These are phyloP conservation scores for Sparidentex hasta DNA, from an alignment of 2,797 vertebrate genomes.

Conservation along the genomic window DNA sequence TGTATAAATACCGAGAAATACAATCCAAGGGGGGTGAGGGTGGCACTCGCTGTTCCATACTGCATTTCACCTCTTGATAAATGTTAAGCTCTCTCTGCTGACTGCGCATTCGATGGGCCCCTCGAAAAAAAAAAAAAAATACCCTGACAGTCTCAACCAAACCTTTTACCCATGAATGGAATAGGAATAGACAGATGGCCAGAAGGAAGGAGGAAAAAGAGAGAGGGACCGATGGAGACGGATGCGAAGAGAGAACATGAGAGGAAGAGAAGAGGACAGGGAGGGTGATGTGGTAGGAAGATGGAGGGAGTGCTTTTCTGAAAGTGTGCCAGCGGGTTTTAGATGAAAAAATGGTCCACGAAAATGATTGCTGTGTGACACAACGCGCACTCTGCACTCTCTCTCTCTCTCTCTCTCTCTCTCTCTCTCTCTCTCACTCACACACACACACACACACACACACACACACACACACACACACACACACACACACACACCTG, in stretches of 20 bases:
- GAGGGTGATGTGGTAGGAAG: slow-evolving; percentile 28
- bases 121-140: slow-evolving; percentile 4
- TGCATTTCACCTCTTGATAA: slow-evolving; percentile 49
- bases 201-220: slow-evolving; percentile 24
- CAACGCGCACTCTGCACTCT: background rate
- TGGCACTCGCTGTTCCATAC: slow-evolving; percentile 38
- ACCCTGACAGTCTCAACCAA: background rate
- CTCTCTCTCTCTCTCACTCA: no score
- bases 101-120: slow-evolving; percentile 41
- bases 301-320: slow-evolving; percentile 50
- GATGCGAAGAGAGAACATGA: slow-evolving; percentile 3
- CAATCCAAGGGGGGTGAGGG: slow-evolving; percentile 34
- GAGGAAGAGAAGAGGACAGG: slow-evolving; percentile 10
- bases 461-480: background rate
- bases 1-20: slow-evolving; percentile 57
- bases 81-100: slow-evolving; percentile 52
- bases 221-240: slow-evolving; percentile 14
- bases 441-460: no score
- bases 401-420: no score
- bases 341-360: slow-evolving; percentile 46
- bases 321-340: slow-evolving; percentile 58
- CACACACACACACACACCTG: slow-evolving; percentile 37
- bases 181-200: slow-evolving; percentile 44
- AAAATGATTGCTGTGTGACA: slow-evolving; percentile 56
- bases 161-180: slow-evolving; percentile 45